Conservation (phyloP, 2,888 invertebrate genomes). For the Drosophila neonasuta region DNA sequence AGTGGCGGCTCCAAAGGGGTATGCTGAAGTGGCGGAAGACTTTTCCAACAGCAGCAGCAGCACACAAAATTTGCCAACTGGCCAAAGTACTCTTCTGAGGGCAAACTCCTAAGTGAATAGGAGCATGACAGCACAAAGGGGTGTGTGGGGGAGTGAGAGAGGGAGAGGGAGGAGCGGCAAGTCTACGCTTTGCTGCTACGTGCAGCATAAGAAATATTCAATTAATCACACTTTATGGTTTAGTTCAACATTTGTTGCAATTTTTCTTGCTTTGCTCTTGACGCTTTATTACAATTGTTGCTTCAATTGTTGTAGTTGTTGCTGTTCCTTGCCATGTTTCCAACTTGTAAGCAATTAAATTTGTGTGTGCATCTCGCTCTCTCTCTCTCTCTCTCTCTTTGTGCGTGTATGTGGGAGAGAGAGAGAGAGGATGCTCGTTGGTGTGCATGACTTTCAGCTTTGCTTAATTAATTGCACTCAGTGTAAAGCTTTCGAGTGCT, state of each 20-base stretch:
- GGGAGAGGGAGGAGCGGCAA: not conserved
- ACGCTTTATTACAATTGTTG: conserved; percentile 74
- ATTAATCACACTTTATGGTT: conserved; percentile 77
- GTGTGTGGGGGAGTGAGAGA: not conserved
- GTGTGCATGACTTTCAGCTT: conserved; percentile 74
- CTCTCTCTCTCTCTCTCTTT: not conserved
- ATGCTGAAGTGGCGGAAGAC: conserved; percentile 19
- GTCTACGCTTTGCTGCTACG: conserved; percentile 31
- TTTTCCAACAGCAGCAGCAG: conserved; percentile 26
- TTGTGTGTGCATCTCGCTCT: conserved; percentile 38
- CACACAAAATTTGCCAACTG: conserved; percentile 48
- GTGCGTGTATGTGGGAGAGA: conserved; percentile 6
- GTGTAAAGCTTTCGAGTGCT: conserved; percentile 61
- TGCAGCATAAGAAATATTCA: conserved; percentile 74
- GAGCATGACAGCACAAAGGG: not conserved
- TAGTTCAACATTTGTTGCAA: conserved; percentile 77
- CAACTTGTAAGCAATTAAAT: conserved; percentile 76
- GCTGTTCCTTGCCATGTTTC: conserved; percentile 65
- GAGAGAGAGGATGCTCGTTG: not conserved
- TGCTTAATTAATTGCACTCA: conserved; percentile 75
- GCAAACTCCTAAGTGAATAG: conserved; percentile 43
- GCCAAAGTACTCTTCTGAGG: conserved; percentile 32
- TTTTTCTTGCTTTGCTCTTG: conserved; percentile 74
- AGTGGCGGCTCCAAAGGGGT: not conserved
- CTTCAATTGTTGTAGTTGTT: conserved; percentile 34